Evolutionary conservation across 1,140 invertebrate genomes (phyloP), one percentile per base, ranked within the genome.

Genomic region (Zophobas morio): DNA sequence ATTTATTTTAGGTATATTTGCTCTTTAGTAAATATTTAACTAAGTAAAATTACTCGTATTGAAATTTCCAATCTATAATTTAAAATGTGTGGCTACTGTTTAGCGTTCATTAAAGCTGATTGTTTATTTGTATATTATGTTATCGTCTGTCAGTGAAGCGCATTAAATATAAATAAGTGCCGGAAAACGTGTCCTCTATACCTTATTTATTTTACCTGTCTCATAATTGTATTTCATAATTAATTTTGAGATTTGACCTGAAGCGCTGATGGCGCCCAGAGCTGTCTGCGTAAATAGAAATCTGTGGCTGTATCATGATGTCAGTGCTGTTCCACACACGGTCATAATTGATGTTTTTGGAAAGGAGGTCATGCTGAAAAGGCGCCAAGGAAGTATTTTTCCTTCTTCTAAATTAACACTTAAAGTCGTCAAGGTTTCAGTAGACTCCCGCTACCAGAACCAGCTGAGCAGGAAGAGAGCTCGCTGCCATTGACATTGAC

Each of bases 301-400:
- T 66, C 60, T 42, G 60, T 40, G 33, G 60, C 60, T 66, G 60
- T 33, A 42, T 42, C 60, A 66, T 66, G 60, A 66, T 66, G 60
- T 66, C 60, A 66, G 60, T 66, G 60, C 33, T 66, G 60, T 66
- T 66, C 60, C 60, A 66, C 60, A 66, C 60, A 39, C 60, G 60
- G 60, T 56, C 49, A 54, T 73, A 54, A 73, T 73, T 53, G 49
- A 54, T 54, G 71, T 73, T 73, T 53, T 73, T 72, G 53, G 60
- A 79, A 81, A 81, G 77, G 80, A 81, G 80, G 80, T 79, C 80
- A 79, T 75, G 75, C 74, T 81, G 74, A 77, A 74, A 81, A 79
- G 80, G 80, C 80, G 80, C 80, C 80, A 77, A 63, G 80, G 77
- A 81, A 81, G 80, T 81, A 79, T 79, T 81, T 81, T 81, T 73